Percentiles rank a stretch among this genome's conserved stretches.
Evolutionary conservation across 2,797 vertebrate species (phyloP).

Genomic region (Scyliorhinus canicula): DNA sequence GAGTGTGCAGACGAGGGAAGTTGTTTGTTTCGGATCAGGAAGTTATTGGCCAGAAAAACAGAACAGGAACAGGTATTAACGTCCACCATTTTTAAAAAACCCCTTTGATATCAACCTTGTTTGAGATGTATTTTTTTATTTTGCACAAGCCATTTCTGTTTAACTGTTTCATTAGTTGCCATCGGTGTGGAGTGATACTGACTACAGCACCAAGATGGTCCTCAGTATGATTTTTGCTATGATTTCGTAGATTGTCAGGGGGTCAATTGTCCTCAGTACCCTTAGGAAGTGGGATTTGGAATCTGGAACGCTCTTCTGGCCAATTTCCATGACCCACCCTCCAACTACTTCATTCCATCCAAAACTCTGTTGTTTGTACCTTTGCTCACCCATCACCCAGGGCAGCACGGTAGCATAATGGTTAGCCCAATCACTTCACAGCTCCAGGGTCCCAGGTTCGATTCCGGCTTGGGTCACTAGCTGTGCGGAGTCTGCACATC

Average conservation of each 20-base stretch:
- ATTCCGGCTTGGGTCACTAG: too few relatives aligned
- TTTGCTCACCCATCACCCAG: neutral
- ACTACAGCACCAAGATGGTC: too few relatives aligned
- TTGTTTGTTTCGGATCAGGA: neutral
- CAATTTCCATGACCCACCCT: neutral
- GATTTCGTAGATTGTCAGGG: neutral
- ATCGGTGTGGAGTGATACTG: neutral
- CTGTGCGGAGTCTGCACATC: too few relatives aligned
- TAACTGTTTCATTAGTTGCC: neutral
- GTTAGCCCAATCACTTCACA: too few relatives aligned
- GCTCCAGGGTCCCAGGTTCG: too few relatives aligned
- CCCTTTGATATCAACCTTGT: neutral
- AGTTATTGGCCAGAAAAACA: conserved; percentile 15
- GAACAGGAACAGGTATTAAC: neutral
- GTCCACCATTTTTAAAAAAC: neutral
- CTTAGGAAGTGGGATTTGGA: neutral
- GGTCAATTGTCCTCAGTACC: neutral
- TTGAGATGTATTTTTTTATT: neutral
- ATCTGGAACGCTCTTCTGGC: neutral
- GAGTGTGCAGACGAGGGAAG: neutral
- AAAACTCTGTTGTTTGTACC: neutral
- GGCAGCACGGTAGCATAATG: too few relatives aligned
- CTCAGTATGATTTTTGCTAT: too few relatives aligned
- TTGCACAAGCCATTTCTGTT: neutral
- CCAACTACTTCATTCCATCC: neutral